Conservation (phyloP, 2,113 vertebrate genomes). For the Dunckerocampus dactyliophorus region DNA sequence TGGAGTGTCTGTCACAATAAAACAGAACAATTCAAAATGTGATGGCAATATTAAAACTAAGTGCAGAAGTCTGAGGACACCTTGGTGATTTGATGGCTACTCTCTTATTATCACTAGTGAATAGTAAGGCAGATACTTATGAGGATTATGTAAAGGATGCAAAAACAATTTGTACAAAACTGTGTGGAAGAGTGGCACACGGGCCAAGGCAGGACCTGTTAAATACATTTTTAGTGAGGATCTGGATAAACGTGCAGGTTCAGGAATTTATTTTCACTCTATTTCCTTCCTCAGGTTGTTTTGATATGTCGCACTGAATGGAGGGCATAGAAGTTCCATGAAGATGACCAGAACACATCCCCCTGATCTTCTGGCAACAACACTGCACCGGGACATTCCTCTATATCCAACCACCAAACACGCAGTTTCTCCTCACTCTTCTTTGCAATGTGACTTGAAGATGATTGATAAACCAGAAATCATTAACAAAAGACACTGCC, state of each 20-base stretch:
- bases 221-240: neutral
- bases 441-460: constrained; percentile 80
- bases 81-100: too few relatives aligned
- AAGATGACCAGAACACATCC: constrained; percentile 98
- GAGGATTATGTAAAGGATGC: too few relatives aligned
- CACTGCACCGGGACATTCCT: constrained; percentile 86
- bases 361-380: constrained; percentile 91
- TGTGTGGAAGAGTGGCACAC: neutral
- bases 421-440: constrained; percentile 66
- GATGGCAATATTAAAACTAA: too few relatives aligned
- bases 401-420: constrained; percentile 71
- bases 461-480: constrained; percentile 81
- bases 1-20: too few relatives aligned
- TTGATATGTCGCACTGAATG: constrained; percentile 72
- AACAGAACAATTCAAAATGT: too few relatives aligned
- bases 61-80: too few relatives aligned
- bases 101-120: too few relatives aligned
- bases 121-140: too few relatives aligned
- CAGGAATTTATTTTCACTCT: neutral
- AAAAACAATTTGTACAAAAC: too few relatives aligned
- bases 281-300: constrained; percentile 50
- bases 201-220: neutral
- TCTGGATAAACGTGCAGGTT: neutral
- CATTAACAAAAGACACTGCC: constrained; percentile 94
- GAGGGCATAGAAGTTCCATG: constrained; percentile 66